phyloP scores from a whole-genome alignment of 2,797 vertebrate species.

The Pseudomugil tenellus region DNA sequence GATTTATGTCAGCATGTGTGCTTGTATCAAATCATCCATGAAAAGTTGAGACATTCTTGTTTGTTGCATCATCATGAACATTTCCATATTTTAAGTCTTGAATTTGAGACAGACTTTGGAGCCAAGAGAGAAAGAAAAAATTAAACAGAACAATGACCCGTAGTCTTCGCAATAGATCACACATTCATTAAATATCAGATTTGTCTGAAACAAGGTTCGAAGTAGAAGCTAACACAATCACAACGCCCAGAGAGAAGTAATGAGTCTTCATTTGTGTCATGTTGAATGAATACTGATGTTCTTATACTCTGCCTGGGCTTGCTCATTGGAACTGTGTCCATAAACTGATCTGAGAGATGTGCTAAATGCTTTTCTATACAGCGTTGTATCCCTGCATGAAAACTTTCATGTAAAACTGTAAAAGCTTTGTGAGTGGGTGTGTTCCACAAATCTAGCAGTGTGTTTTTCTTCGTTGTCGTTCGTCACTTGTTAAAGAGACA shows the following conservation, averaged over 20 bases:
- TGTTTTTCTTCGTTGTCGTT: conserved; percentile 18
- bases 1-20: neutral
- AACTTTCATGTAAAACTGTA: conserved; percentile 3
- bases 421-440: neutral
- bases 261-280: conserved; percentile 19
- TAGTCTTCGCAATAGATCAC: neutral
- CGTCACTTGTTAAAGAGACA: conserved; percentile 33
- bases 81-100: neutral
- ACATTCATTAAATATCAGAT: neutral
- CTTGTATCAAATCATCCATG: neutral
- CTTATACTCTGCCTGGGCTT: conserved; percentile 3
- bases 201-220: conserved; percentile 8
- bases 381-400: neutral
- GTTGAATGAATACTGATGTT: neutral
- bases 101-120: neutral
- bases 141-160: neutral
- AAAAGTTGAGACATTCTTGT: neutral
- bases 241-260: neutral
- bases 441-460: conserved; percentile 16
- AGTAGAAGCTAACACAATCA: conserved; percentile 23
- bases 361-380: neutral
- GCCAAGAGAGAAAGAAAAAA: neutral
- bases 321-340: neutral
- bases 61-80: neutral
- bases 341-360: conserved; percentile 14